A percentile compares a stretch with the other conserved stretches of the same genome.
phyloP scores from a whole-genome alignment of 2,797 vertebrate species.

The Macropus fuliginosus region DNA sequence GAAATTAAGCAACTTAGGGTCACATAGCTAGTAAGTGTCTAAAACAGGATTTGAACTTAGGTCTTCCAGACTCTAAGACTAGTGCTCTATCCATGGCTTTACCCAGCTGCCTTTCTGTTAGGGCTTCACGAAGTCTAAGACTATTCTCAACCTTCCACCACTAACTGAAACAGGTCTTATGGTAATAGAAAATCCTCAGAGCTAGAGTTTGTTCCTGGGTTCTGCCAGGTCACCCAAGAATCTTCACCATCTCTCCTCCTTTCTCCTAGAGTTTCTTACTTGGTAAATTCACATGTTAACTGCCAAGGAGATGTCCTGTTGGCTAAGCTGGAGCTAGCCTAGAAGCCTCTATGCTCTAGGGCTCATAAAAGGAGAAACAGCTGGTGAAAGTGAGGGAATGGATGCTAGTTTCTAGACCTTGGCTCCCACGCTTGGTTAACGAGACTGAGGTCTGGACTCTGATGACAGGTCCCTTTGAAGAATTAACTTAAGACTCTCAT shows the following conservation, averaged over 20 bases:
- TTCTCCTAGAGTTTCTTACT: neutral
- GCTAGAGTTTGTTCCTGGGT: neutral
- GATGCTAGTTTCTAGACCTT: neutral
- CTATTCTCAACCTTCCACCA: neutral
- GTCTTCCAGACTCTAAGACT: neutral
- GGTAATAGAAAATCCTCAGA: neutral
- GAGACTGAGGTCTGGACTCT: slow-evolving; percentile 34
- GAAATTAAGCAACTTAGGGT: neutral
- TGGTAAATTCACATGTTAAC: neutral
- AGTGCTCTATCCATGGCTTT: neutral
- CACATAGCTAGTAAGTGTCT: neutral
- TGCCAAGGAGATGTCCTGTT: neutral
- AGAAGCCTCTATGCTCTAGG: neutral
- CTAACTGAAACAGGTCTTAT: neutral
- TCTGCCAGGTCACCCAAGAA: neutral
- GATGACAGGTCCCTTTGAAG: slow-evolving; percentile 78
- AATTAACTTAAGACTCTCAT: slow-evolving; percentile 43
- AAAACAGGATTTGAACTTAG: neutral
- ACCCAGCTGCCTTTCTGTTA: neutral
- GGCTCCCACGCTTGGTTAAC: slow-evolving; percentile 55
- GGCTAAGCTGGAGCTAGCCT: neutral
- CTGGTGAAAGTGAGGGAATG: slow-evolving; percentile 1
- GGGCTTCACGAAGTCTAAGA: neutral
- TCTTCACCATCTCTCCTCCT: neutral
- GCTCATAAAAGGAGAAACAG: slow-evolving; percentile 49